Evolutionary conservation across 2,113 vertebrate species (phyloP).

Genomic region (Cheirogaleus medius): DNA sequence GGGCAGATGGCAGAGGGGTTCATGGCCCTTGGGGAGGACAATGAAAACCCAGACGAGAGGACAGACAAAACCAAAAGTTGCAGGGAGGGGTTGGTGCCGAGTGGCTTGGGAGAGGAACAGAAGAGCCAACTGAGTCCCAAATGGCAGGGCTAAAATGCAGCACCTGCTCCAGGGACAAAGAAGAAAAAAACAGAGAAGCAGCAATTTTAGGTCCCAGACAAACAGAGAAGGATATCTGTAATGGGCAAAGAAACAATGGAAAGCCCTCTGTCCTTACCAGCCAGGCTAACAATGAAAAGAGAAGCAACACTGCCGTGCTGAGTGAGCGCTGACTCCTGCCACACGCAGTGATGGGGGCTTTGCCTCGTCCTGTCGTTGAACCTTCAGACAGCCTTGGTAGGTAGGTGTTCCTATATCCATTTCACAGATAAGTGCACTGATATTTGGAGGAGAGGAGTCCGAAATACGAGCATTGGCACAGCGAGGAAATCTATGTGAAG

Average conservation of each 20-base stretch:
- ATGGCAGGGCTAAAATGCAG: background rate
- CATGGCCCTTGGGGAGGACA: background rate
- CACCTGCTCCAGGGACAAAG: background rate
- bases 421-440: background rate
- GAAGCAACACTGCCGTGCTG: background rate
- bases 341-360: accelerated
- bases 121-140: slow-evolving; percentile 9
- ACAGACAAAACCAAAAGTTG: background rate
- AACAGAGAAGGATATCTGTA: background rate
- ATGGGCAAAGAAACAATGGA: background rate
- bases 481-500: background rate
- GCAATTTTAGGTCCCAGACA: background rate
- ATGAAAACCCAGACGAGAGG: background rate
- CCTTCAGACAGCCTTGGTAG: background rate
- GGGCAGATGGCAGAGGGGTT: slow-evolving; percentile 65
- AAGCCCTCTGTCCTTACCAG: background rate
- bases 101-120: background rate
- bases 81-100: background rate
- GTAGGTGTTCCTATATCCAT: background rate
- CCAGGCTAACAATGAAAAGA: background rate
- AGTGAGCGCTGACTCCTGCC: background rate
- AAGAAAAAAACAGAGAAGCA: background rate
- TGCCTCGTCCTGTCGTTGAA: background rate
- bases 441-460: background rate
- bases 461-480: background rate